Evolutionary conservation across 2,113 vertebrate genomes (phyloP).

Genomic region (Gadus macrocephalus): DNA sequence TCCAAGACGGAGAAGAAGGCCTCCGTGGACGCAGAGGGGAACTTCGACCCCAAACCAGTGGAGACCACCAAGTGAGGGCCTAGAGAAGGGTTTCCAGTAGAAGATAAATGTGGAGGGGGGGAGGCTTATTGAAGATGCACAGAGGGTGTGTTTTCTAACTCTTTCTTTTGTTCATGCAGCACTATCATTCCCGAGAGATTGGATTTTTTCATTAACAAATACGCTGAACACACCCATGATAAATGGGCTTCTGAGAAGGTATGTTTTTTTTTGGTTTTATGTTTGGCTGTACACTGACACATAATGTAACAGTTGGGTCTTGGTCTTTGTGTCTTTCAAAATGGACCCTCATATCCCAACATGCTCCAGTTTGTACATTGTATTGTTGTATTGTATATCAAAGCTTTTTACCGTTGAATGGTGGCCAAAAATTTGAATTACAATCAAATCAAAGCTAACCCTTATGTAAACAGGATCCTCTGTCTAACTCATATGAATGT

Average conservation of each 20-base stretch:
- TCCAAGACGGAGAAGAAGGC: constrained; percentile 93
- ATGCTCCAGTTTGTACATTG: too few relatives aligned
- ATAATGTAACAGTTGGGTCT: too few relatives aligned
- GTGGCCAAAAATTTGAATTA: too few relatives aligned
- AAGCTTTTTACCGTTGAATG: too few relatives aligned
- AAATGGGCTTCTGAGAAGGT: constrained; percentile 96
- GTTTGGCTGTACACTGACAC: too few relatives aligned
- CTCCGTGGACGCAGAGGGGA: constrained; percentile 89
- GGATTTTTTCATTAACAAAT: constrained; percentile 89
- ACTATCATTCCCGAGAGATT: constrained; percentile 91
- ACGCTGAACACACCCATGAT: constrained; percentile 89
- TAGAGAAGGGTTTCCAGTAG: neutral
- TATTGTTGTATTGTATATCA: too few relatives aligned
- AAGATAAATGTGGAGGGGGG: neutral
- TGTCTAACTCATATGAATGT: neutral
- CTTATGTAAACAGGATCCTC: neutral
- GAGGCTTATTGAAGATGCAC: neutral
- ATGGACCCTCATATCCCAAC: too few relatives aligned
- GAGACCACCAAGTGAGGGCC: constrained; percentile 85
- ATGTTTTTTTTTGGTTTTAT: neutral
- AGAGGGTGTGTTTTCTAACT: constrained; percentile 3
- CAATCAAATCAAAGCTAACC: neutral
- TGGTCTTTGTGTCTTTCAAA: too few relatives aligned
- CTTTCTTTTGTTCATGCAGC: constrained; percentile 52
- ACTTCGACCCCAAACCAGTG: constrained; percentile 91